Conservation (phyloP, 2,888 invertebrate genomes). For the Apamea epomidion region DNA sequence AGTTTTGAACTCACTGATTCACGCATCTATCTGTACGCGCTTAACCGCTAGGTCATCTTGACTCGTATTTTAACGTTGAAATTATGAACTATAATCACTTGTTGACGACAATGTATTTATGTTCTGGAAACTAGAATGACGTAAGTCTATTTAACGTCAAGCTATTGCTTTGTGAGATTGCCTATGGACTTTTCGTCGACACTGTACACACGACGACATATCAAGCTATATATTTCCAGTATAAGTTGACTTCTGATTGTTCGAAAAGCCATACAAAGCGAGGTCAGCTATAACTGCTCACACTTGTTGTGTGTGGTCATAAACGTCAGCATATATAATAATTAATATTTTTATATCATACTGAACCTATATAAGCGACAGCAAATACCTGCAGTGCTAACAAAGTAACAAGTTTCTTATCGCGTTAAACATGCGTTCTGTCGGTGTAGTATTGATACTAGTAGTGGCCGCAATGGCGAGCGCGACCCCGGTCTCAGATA, state of each 20-base stretch:
- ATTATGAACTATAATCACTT: too few relatives aligned
- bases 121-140: too few relatives aligned
- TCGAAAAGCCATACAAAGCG: background rate
- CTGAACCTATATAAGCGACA: conserved; percentile 26
- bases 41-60: too few relatives aligned
- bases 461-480: conserved; percentile 57
- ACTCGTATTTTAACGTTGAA: too few relatives aligned
- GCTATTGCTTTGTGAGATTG: too few relatives aligned
- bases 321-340: conserved; percentile 7
- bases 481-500: conserved; percentile 2
- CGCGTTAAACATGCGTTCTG: background rate
- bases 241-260: background rate
- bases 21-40: too few relatives aligned
- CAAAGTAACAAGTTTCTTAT: conserved; percentile 8
- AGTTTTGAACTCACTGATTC: too few relatives aligned
- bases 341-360: conserved; percentile 14
- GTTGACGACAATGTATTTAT: too few relatives aligned
- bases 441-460: conserved; percentile 41
- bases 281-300: background rate
- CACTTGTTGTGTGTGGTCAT: background rate
- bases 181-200: background rate
- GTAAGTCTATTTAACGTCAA: too few relatives aligned
- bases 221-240: background rate
- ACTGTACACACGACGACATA: background rate
- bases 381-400: background rate